Conservation (phyloP, 2,113 vertebrate species). For the Leptosomus discolor region DNA sequence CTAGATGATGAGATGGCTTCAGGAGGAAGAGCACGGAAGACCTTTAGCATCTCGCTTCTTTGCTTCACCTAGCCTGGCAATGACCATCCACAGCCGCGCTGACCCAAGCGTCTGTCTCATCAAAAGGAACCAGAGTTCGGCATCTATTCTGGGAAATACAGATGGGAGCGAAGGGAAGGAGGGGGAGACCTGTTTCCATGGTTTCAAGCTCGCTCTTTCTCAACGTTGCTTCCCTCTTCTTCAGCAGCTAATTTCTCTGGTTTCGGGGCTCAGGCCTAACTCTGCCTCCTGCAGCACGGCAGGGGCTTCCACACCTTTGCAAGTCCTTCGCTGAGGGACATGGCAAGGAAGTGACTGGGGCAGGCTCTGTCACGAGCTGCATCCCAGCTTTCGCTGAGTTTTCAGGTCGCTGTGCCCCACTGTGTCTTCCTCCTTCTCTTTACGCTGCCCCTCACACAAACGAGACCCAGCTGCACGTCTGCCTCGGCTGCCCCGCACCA, state of each 20-base stretch:
- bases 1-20: not conserved
- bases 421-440: not conserved
- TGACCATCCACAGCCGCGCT: slow-evolving; percentile 18
- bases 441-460: not conserved
- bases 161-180: slow-evolving; percentile 29
- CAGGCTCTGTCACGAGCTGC: not conserved
- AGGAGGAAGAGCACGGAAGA: not conserved
- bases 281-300: not conserved
- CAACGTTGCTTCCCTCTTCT: not conserved
- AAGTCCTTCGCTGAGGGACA: not conserved
- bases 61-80: not conserved
- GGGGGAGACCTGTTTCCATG: slow-evolving; percentile 56
- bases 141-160: slow-evolving; percentile 63
- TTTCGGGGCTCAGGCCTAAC: not conserved
- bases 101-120: slow-evolving; percentile 31
- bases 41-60: not conserved
- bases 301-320: not conserved
- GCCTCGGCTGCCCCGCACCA: not conserved
- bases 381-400: not conserved
- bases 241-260: slow-evolving; percentile 7
- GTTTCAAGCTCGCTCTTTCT: slow-evolving; percentile 56
- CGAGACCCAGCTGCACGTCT: not conserved
- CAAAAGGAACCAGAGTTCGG: slow-evolving; percentile 54
- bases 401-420: not conserved
- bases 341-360: not conserved